Evolutionary conservation across 2,113 vertebrate genomes (phyloP).

Genomic region (Pristiophorus japonicus): DNA sequence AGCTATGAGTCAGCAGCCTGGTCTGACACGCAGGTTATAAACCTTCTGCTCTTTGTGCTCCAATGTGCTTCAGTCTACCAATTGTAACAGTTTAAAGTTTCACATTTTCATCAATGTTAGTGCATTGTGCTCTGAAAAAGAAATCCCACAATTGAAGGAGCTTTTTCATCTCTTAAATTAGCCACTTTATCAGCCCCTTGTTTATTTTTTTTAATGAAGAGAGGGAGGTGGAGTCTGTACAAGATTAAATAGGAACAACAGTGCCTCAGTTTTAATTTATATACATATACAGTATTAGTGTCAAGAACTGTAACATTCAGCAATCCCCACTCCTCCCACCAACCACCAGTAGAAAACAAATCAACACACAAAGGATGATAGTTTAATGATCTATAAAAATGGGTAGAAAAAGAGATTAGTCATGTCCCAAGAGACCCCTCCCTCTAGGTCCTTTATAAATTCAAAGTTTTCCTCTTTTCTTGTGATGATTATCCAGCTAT

Average conservation of each 20-base stretch:
- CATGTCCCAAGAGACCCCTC: background rate
- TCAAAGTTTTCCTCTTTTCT: background rate
- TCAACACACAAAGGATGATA: too few relatives aligned
- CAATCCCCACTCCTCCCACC: background rate
- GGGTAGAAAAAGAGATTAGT: background rate
- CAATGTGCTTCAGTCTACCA: background rate
- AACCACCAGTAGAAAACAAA: background rate
- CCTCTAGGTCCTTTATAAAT: background rate
- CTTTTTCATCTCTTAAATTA: background rate
- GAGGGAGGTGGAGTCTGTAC: background rate
- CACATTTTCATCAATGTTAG: background rate
- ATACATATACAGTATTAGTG: background rate
- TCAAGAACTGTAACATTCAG: background rate
- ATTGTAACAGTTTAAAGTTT: constrained; percentile 1
- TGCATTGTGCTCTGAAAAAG: background rate
- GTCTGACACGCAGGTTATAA: constrained; percentile 16
- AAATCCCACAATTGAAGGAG: background rate
- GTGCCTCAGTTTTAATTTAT: background rate
- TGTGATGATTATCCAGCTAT: background rate
- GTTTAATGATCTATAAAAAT: background rate
- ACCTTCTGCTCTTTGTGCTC: background rate
- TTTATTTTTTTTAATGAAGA: background rate
- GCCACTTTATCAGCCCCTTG: background rate
- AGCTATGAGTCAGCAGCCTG: constrained; percentile 34
- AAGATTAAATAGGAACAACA: background rate